Evolutionary conservation across 2,113 vertebrate genomes (phyloP).

Genomic region (Thamnophis sirtalis): DNA sequence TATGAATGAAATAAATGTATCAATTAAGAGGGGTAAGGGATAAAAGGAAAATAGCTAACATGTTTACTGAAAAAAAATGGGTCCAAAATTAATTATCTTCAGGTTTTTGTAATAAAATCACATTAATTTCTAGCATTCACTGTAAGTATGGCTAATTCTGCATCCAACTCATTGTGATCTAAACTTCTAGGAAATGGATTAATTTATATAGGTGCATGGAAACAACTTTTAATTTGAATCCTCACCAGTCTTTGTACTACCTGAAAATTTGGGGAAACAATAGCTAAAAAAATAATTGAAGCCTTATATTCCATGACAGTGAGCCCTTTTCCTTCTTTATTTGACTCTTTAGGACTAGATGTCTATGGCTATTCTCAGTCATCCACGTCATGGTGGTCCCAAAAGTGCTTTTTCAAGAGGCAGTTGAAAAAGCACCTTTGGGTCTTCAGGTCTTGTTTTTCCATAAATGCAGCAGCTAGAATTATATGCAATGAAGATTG

Average conservation of each 20-base stretch:
- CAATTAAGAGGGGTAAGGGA: neutral
- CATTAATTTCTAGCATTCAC: neutral
- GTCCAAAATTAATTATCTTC: neutral
- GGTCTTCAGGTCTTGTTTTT: neutral
- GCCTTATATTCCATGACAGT: neutral
- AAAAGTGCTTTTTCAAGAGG: no score
- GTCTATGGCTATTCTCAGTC: no score
- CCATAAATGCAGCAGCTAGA: neutral
- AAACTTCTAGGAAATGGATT: neutral
- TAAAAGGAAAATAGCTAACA: neutral
- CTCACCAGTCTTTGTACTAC: neutral
- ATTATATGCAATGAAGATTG: slow-evolving; percentile 12
- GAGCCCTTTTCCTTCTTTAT: neutral
- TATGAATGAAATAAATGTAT: neutral
- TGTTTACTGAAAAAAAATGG: neutral
- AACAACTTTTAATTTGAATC: neutral
- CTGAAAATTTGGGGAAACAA: neutral
- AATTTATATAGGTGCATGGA: neutral
- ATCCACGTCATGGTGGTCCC: no score
- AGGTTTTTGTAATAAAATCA: neutral
- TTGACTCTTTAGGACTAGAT: neutral
- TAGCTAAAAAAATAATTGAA: neutral
- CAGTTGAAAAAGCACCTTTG: no score
- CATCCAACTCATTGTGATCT: neutral
- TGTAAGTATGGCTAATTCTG: neutral